A percentile compares a stretch with the other conserved stretches of the same genome.
phyloP scores from a whole-genome alignment of 2,888 invertebrate species.

The Pinctada fucata region DNA sequence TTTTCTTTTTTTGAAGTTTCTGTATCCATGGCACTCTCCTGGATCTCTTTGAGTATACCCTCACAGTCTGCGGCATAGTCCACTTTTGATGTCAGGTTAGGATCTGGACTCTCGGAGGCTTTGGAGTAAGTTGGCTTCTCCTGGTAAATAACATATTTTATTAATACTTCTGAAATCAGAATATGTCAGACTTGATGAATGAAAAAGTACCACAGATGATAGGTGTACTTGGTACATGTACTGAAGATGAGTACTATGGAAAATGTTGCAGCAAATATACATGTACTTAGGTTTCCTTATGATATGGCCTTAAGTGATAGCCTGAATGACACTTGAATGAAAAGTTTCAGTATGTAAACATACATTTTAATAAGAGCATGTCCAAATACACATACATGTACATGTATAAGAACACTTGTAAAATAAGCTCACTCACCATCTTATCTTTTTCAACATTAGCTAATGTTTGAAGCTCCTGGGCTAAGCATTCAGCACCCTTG shows the following conservation, averaged over 20 bases:
- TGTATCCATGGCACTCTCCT: constrained; percentile 36
- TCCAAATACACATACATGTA: no score
- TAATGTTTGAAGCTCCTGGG: constrained; percentile 63
- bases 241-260: no score
- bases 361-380: no score
- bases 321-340: no score
- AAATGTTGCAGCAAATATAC: no score
- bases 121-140: constrained; percentile 57
- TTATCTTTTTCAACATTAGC: constrained; percentile 49
- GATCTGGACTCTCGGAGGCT: constrained; percentile 50
- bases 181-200: neutral
- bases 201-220: no score
- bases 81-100: constrained; percentile 36
- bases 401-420: no score
- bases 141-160: constrained; percentile 34
- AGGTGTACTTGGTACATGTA: no score
- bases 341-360: no score
- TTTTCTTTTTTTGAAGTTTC: constrained; percentile 40
- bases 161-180: neutral
- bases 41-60: constrained; percentile 61
- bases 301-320: no score
- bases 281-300: no score
- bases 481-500: constrained; percentile 62
- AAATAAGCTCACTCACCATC: constrained; percentile 46
- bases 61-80: constrained; percentile 70